phyloP scores from a whole-genome alignment of 2,113 vertebrate species.

The Hippoglossus stenolepis region DNA sequence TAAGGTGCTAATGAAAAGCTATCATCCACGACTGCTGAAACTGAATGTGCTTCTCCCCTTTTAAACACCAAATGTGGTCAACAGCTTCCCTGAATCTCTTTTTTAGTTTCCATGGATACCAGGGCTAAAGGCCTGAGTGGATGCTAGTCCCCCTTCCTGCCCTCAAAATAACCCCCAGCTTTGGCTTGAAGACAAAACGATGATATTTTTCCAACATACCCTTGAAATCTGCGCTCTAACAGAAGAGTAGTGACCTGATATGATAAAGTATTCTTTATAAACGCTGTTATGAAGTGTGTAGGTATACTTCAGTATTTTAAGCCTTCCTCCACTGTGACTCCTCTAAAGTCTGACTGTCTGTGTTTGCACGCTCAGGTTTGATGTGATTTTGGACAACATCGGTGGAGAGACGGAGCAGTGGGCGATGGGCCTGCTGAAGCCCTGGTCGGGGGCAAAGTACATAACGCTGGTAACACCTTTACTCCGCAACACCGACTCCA shows the following conservation, averaged over 20 bases:
- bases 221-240: neutral
- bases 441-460: constrained; percentile 94
- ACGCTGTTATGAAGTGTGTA: neutral
- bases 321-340: neutral
- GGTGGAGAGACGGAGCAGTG: constrained; percentile 90
- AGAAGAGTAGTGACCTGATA: neutral
- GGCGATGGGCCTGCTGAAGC: constrained; percentile 86
- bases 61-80: constrained; percentile 38
- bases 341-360: neutral
- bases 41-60: neutral
- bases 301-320: neutral
- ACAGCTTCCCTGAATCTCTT: constrained; percentile 36
- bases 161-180: constrained; percentile 10
- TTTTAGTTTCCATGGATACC: constrained; percentile 69
- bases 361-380: constrained; percentile 72
- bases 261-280: neutral
- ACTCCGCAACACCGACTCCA: constrained; percentile 86
- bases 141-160: neutral
- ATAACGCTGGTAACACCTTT: constrained; percentile 93
- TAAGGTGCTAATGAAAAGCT: constrained; percentile 40
- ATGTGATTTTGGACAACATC: constrained; percentile 90
- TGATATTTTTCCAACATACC: neutral
- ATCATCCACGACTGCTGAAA: constrained; percentile 5
- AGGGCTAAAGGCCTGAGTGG: constrained; percentile 34
- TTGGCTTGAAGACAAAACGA: constrained; percentile 23